Percentiles rank a stretch among this genome's conserved stretches.
Conservation (phyloP, 2,888 invertebrate genomes). For the Lasius platythorax region DNA sequence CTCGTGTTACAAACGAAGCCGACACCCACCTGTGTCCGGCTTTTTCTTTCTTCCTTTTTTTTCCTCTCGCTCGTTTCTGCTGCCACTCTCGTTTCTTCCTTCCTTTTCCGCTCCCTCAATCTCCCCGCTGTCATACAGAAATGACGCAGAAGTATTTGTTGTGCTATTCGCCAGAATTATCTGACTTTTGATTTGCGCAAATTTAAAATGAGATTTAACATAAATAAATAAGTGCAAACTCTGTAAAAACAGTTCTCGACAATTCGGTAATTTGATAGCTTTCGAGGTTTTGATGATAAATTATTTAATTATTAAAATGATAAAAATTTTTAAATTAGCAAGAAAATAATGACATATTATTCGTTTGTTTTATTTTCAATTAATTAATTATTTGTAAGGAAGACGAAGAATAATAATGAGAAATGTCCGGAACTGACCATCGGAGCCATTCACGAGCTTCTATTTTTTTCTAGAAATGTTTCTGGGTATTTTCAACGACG, state of each 20-base stretch:
- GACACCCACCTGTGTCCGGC: slow-evolving; percentile 83
- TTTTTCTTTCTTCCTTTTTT: slow-evolving; percentile 41
- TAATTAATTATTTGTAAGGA: neutral
- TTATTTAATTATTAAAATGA: neutral
- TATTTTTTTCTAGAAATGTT: slow-evolving; percentile 45
- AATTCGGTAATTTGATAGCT: neutral
- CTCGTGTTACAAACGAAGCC: slow-evolving; percentile 83
- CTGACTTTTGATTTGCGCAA: neutral
- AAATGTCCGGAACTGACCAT: neutral
- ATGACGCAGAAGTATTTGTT: neutral
- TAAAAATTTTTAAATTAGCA: neutral
- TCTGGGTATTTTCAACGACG: slow-evolving; percentile 32
- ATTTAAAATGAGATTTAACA: neutral
- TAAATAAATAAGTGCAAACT: neutral
- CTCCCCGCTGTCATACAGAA: slow-evolving; percentile 11
- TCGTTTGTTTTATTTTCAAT: neutral
- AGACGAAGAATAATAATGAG: neutral
- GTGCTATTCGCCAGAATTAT: neutral
- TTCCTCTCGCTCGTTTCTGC: slow-evolving; percentile 25
- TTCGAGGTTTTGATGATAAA: neutral
- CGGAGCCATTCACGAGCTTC: neutral
- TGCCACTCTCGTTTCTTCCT: slow-evolving; percentile 6
- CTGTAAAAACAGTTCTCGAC: neutral
- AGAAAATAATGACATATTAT: neutral
- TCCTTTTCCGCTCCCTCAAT: neutral